These are phyloP conservation scores for Drosophila melanica DNA, from an alignment of 1,140 invertebrate genomes.

Conservation along the genomic window DNA sequence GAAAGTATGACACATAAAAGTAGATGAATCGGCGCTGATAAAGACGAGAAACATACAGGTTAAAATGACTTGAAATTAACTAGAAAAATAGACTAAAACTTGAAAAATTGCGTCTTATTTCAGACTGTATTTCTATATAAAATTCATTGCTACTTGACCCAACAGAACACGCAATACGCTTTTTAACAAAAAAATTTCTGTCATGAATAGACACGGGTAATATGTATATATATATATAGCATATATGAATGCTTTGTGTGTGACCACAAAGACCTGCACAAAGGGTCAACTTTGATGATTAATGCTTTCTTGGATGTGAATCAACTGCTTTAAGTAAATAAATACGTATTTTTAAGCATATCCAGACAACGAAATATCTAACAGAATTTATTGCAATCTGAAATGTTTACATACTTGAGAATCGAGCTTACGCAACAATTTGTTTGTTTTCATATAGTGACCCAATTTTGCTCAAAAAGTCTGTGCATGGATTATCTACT, in stretches of 20 bases:
- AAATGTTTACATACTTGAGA: slow-evolving; percentile 32
- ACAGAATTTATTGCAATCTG: slow-evolving; percentile 20
- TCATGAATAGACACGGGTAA: neutral
- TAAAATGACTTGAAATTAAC: neutral
- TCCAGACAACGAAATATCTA: neutral
- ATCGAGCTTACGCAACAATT: slow-evolving; percentile 19
- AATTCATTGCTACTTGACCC: slow-evolving; percentile 22
- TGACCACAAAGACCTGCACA: slow-evolving; percentile 16
- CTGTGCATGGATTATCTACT: neutral
- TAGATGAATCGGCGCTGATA: neutral
- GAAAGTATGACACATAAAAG: neutral
- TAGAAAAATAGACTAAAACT: too few relatives aligned
- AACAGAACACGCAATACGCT: slow-evolving; percentile 1
- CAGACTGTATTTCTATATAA: neutral
- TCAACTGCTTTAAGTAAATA: slow-evolving; percentile 5
- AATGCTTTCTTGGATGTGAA: slow-evolving; percentile 11
- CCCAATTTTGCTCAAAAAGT: neutral
- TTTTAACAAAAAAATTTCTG: slow-evolving; percentile 5
- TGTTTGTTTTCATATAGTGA: slow-evolving; percentile 18
- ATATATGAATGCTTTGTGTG: slow-evolving; percentile 12
- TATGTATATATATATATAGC: slow-evolving; percentile 10
- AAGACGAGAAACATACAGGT: neutral
- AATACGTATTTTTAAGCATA: neutral
- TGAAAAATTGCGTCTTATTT: neutral
- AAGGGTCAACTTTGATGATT: slow-evolving; percentile 7